Evolutionary conservation across 37 sponge, comb jelly and placozoan genomes (phyloP), one percentile per base, ranked within the genome.

Genomic region (Beroe ovata): DNA sequence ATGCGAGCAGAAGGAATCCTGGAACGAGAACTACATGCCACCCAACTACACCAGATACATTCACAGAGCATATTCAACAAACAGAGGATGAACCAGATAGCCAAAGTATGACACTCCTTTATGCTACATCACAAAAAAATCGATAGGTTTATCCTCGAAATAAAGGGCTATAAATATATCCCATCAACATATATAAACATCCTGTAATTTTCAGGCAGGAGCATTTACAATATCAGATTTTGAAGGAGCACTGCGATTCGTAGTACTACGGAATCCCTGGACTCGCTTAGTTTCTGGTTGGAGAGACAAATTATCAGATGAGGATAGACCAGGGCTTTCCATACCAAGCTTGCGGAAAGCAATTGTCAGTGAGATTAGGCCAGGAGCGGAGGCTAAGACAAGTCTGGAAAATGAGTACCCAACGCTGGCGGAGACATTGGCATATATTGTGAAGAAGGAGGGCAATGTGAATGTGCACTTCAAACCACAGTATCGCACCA

Each of bases 1-100:
- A 21, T 62, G 28, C 8, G 63, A 62, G 63, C 21, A 62, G 71
- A 69, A 25, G 71, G 71, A 8, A 69, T 20, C 26, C 20, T 69
- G 36, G 4, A 69, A 14, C 3, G 20, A 25, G 71, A 69, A 34
- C 30, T 69, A 69, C 14, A 29, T 20, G 37, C 71, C 8, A 34
- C 36, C 4, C 3, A 29, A 16, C 4, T 69, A 11, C 1, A 35
- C 4, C 6, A 36, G 11, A 25, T 69, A 8, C 71, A 69, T 35
- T 47, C 6, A 16, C 23, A 23, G 6, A 21, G 20, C 23, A 23
- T 20, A 21, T 62, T 25, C 4, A 20, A 69, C 11, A 69, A 35
- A 25, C 38, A 69, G 14, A 16, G 38, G 71, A 3, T 69, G 4
- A 69, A 14, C 18, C 20, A n/a, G 25, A 14, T 63, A n/a, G n/a